Conservation (phyloP, 2,797 vertebrate species). For the Lindbergichthys nudifrons region DNA sequence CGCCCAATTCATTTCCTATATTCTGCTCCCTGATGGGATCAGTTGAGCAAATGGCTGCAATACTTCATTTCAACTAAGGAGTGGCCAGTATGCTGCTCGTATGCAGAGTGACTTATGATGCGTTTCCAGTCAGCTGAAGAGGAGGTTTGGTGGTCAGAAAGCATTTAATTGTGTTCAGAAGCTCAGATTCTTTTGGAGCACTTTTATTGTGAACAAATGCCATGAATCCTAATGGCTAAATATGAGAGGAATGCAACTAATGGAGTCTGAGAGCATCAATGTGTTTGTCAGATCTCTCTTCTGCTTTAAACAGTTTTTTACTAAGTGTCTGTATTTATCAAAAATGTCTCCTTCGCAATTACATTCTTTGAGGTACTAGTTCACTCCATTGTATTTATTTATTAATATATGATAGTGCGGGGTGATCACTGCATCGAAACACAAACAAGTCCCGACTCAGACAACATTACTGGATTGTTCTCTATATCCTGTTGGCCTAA, state of each 20-base stretch:
- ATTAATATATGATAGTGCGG: neutral
- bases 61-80: conserved; percentile 49
- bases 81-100: conserved; percentile 7
- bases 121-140: conserved; percentile 33
- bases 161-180: conserved; percentile 23
- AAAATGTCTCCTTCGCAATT: too few relatives aligned
- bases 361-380: neutral
- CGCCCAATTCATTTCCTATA: conserved; percentile 51
- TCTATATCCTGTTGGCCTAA: too few relatives aligned
- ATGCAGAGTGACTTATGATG: conserved; percentile 44
- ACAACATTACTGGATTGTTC: too few relatives aligned
- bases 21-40: conserved; percentile 53
- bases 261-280: conserved; percentile 18
- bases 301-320: neutral
- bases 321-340: neutral
- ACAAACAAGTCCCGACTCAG: too few relatives aligned
- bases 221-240: too few relatives aligned
- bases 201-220: neutral
- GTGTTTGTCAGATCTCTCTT: conserved; percentile 11
- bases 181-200: neutral
- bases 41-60: conserved; percentile 56
- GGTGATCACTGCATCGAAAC: too few relatives aligned
- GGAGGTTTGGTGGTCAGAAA: conserved; percentile 6
- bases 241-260: conserved; percentile 13
- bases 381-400: neutral